phyloP scores from a whole-genome alignment of 2,113 vertebrate genomes.

The Herpailurus yagouaroundi region DNA sequence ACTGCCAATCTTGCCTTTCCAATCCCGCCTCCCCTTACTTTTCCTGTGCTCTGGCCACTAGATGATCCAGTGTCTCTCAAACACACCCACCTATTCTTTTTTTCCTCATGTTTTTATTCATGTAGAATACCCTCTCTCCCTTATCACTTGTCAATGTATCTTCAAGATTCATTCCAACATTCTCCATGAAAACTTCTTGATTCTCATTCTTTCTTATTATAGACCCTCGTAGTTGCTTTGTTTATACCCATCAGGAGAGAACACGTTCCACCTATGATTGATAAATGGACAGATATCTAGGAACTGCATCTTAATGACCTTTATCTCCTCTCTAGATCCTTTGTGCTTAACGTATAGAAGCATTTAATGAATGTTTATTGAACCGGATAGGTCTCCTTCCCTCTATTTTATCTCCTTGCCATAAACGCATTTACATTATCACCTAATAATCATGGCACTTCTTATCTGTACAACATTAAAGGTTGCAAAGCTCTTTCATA shows the following conservation, averaged over 20 bases:
- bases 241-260: background rate
- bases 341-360: background rate
- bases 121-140: background rate
- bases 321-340: background rate
- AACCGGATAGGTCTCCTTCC: background rate
- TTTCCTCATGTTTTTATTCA: background rate
- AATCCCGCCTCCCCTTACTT: background rate
- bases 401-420: background rate
- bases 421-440: background rate
- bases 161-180: background rate
- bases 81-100: background rate
- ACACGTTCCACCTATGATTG: background rate
- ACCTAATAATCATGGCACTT: conserved; percentile 1
- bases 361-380: background rate
- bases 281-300: background rate
- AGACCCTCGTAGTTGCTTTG: background rate
- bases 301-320: background rate
- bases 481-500: background rate
- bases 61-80: background rate
- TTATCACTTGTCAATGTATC: background rate
- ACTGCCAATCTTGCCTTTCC: background rate
- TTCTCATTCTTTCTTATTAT: background rate
- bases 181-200: background rate
- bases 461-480: background rate
- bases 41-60: background rate